These are phyloP conservation scores for Tachina grossa DNA, from an alignment of 2,888 invertebrate genomes.

Conservation along the genomic window DNA sequence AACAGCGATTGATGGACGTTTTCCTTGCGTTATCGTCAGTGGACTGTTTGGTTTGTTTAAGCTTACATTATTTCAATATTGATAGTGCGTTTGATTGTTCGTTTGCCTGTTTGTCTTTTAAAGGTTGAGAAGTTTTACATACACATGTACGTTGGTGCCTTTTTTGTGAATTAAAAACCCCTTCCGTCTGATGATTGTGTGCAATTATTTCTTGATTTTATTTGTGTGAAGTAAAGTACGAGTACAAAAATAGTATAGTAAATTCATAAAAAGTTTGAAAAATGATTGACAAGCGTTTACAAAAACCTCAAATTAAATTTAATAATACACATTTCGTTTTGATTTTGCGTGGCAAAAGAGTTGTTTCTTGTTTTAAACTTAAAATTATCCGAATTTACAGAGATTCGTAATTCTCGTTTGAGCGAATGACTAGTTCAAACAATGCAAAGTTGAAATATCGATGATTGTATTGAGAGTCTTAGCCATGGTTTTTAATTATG, in stretches of 20 bases:
- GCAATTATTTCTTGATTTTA: conserved; percentile 14
- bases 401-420: conserved; percentile 1
- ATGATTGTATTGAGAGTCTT: conserved; percentile 16
- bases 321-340: conserved; percentile 39
- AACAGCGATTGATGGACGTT: conserved; percentile 45
- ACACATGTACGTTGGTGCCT: not conserved
- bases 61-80: conserved; percentile 35
- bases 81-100: conserved; percentile 33
- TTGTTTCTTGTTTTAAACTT: not conserved
- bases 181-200: conserved; percentile 42
- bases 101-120: conserved; percentile 17
- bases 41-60: conserved; percentile 11
- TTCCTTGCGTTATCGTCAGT: conserved; percentile 34
- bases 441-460: conserved; percentile 2
- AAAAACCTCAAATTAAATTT: conserved; percentile 53
- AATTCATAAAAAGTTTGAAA: conserved; percentile 39
- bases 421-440: not conserved
- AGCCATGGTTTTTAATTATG: not conserved
- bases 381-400: conserved; percentile 11
- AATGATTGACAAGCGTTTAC: conserved; percentile 66
- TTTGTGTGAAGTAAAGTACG: not conserved
- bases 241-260: conserved; percentile 11
- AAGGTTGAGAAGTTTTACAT: conserved; percentile 47
- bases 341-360: conserved; percentile 12
- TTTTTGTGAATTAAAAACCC: conserved; percentile 45